Percentiles rank a stretch among this genome's conserved stretches.
These are phyloP conservation scores for Enteromius viviparus DNA, from an alignment of 2,797 vertebrate species.

Conservation along the genomic window DNA sequence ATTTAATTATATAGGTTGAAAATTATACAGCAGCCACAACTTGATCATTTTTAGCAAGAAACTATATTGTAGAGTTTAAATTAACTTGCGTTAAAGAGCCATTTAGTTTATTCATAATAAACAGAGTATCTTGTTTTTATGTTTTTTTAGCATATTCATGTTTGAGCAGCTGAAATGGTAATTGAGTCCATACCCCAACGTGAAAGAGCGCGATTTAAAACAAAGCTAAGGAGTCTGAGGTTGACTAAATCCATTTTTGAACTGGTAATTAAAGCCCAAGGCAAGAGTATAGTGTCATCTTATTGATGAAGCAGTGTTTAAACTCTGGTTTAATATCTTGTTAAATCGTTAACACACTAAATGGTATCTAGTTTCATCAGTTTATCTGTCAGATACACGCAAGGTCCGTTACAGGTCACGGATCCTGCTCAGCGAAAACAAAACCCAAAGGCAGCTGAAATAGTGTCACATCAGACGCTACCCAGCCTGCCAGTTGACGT, in stretches of 20 bases:
- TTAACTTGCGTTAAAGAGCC: conserved; percentile 17
- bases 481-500: neutral
- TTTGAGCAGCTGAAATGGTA: conserved; percentile 64
- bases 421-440: neutral
- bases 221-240: conserved; percentile 60
- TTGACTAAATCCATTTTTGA: conserved; percentile 59
- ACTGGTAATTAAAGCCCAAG: conserved; percentile 70
- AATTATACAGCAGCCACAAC: conserved; percentile 39
- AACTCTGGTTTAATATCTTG: conserved; percentile 63
- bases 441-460: conserved; percentile 12
- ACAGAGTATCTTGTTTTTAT: conserved; percentile 57
- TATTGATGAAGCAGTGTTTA: conserved; percentile 53
- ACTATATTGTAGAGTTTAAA: conserved; percentile 29
- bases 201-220: conserved; percentile 67
- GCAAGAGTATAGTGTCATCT: conserved; percentile 56
- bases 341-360: conserved; percentile 56
- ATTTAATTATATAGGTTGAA: neutral
- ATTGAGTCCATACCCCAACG: conserved; percentile 64
- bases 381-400: conserved; percentile 28
- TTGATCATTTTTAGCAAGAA: neutral
- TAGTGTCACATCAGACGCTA: neutral
- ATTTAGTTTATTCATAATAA: conserved; percentile 28
- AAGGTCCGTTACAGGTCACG: conserved; percentile 1
- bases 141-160: conserved; percentile 60
- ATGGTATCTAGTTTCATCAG: conserved; percentile 50